These are phyloP conservation scores for Geodia barretti DNA, from an alignment of 37 sponge, comb jelly and placozoan species.

Conservation along the genomic window DNA sequence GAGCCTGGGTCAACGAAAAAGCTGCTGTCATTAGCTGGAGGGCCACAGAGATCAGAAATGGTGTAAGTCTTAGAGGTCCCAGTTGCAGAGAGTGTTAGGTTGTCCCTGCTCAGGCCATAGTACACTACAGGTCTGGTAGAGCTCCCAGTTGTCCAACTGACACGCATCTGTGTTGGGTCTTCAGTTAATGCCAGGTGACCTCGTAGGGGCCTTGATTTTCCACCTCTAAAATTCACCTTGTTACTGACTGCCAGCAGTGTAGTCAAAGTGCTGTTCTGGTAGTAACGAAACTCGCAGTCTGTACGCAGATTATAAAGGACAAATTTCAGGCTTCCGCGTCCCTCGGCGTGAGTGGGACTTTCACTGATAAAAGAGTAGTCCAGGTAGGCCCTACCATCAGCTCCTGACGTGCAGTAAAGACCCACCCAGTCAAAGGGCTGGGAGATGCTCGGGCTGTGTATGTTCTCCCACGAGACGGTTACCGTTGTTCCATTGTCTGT, in stretches of 20 bases:
- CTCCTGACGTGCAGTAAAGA: too few relatives aligned
- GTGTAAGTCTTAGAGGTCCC: constrained; percentile 55
- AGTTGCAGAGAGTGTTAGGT: constrained; percentile 4
- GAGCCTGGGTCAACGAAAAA: constrained; percentile 56
- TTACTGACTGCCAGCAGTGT: constrained; percentile 47
- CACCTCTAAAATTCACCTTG: constrained; percentile 34
- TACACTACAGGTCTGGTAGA: constrained; percentile 18
- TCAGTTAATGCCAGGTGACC: constrained; percentile 66
- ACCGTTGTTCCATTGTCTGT: too few relatives aligned
- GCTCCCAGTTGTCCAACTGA: constrained; percentile 51
- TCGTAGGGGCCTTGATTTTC: constrained; percentile 33
- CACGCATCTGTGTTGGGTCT: constrained; percentile 50
- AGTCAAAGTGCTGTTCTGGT: constrained; percentile 7
- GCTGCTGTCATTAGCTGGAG: constrained; percentile 31
- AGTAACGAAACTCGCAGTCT: constrained; percentile 54
- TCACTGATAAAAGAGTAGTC: constrained; percentile 4
- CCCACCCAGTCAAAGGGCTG: too few relatives aligned
- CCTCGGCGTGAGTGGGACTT: not conserved
- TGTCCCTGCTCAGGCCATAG: constrained; percentile 25
- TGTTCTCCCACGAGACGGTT: too few relatives aligned
- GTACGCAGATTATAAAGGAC: constrained; percentile 38
- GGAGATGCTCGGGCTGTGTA: too few relatives aligned
- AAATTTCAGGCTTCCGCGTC: not conserved
- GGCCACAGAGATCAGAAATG: constrained; percentile 57
- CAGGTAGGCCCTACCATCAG: not conserved